A percentile compares a stretch with the other conserved stretches of the same genome.
Conservation (phyloP, 2,113 vertebrate species). For the Lophius piscatorius region DNA sequence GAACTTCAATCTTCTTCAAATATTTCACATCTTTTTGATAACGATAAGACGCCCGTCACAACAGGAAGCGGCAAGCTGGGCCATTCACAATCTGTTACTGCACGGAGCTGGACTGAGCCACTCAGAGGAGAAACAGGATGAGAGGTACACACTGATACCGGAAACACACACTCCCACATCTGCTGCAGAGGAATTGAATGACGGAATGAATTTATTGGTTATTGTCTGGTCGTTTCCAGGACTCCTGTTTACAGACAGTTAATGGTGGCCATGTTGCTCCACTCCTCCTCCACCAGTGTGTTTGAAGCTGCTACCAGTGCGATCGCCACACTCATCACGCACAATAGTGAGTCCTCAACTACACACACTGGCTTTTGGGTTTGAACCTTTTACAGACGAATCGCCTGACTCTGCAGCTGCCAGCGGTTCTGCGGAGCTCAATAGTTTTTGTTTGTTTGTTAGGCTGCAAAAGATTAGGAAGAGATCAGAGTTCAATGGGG, state of each 20-base stretch:
- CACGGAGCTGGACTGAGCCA: conserved; percentile 81
- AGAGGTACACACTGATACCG: conserved; percentile 76
- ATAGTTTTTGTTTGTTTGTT: no score
- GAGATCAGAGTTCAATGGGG: no score
- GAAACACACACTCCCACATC: neutral
- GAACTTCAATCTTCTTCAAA: rapidly evolving
- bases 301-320: conserved; percentile 88
- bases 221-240: conserved; percentile 69
- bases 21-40: neutral
- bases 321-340: conserved; percentile 85
- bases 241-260: conserved; percentile 88
- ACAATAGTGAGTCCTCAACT: conserved; percentile 85
- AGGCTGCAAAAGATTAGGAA: no score
- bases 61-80: conserved; percentile 93
- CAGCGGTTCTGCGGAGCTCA: no score
- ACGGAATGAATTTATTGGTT: neutral
- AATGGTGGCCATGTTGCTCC: conserved; percentile 92
- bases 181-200: neutral
- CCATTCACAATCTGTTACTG: conserved; percentile 89
- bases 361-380: no score
- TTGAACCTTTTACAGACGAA: no score
- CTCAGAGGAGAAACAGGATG: conserved; percentile 85
- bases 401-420: no score
- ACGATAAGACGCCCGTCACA: neutral
- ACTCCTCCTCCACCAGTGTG: conserved; percentile 86